These are phyloP conservation scores for Bujurquina vittata DNA, from an alignment of 2,113 vertebrate genomes.

Conservation along the genomic window DNA sequence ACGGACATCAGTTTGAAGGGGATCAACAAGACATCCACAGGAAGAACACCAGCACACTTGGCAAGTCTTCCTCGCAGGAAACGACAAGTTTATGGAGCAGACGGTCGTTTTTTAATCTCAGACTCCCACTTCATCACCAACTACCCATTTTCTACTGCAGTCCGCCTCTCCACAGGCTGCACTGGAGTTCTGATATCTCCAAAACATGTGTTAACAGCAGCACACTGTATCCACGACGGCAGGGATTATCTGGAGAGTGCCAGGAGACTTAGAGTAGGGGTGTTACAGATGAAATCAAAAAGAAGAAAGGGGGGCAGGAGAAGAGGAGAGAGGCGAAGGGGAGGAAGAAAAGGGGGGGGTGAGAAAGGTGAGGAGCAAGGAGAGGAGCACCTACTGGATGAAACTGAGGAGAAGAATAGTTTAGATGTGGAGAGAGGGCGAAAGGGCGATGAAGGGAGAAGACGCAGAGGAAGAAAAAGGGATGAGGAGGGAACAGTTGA, in stretches of 20 bases:
- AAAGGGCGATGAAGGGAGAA: constrained; percentile 23
- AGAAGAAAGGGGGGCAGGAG: constrained; percentile 47
- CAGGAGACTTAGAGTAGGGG: constrained; percentile 84
- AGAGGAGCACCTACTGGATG: constrained; percentile 7
- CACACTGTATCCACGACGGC: constrained; percentile 91
- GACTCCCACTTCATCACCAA: constrained; percentile 86
- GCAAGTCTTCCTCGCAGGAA: constrained; percentile 68
- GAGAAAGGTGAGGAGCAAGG: constrained; percentile 12
- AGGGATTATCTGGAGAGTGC: constrained; percentile 84
- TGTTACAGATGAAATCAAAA: constrained; percentile 83
- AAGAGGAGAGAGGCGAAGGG: constrained; percentile 34
- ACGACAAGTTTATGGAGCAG: constrained; percentile 88
- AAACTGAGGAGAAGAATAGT: constrained; percentile 33
- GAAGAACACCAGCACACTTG: accelerated
- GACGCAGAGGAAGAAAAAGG: constrained; percentile 18
- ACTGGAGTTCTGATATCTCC: constrained; percentile 89
- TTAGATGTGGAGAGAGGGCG: constrained; percentile 12
- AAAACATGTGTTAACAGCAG: constrained; percentile 89
- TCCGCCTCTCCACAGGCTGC: constrained; percentile 91
- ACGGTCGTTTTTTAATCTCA: constrained; percentile 91
- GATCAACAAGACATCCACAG: constrained; percentile 14
- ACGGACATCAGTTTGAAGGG: constrained; percentile 82
- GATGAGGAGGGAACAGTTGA: background rate
- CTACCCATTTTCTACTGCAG: constrained; percentile 89
- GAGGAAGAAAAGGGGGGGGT: background rate